Evolutionary conservation across 1,140 invertebrate species (phyloP).

Genomic region (Papilio polyxenes): DNA sequence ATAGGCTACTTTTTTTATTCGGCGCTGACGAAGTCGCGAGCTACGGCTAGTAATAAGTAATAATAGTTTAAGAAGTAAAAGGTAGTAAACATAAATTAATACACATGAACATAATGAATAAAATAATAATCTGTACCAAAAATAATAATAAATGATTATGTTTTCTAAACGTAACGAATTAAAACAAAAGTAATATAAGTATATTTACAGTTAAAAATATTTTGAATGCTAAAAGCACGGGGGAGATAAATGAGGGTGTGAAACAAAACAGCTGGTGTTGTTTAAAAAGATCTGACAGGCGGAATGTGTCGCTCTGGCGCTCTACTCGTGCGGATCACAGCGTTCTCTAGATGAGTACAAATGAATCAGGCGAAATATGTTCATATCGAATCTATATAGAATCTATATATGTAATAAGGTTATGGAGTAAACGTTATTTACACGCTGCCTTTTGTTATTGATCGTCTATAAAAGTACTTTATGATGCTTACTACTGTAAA

Average conservation of each 20-base stretch:
- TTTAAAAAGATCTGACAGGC: slow-evolving; percentile 29
- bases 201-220: background rate
- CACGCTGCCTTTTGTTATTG: background rate
- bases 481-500: background rate
- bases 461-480: background rate
- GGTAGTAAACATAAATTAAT: too few species aligned
- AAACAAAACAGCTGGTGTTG: slow-evolving; percentile 36
- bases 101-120: background rate
- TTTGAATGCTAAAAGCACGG: background rate
- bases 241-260: slow-evolving; percentile 31
- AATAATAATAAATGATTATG: background rate
- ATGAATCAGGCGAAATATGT: background rate
- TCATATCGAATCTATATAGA: background rate
- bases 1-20: too few species aligned
- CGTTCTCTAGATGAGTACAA: background rate
- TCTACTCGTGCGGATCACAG: slow-evolving; percentile 17
- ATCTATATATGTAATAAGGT: background rate
- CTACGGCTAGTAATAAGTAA: too few species aligned
- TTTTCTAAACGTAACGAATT: background rate
- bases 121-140: background rate
- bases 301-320: background rate
- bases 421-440: background rate
- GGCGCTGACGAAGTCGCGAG: too few species aligned
- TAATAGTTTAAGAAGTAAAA: too few species aligned
- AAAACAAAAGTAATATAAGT: background rate